These are phyloP conservation scores for Lynx canadensis DNA, from an alignment of 2,113 vertebrate species.

Conservation along the genomic window DNA sequence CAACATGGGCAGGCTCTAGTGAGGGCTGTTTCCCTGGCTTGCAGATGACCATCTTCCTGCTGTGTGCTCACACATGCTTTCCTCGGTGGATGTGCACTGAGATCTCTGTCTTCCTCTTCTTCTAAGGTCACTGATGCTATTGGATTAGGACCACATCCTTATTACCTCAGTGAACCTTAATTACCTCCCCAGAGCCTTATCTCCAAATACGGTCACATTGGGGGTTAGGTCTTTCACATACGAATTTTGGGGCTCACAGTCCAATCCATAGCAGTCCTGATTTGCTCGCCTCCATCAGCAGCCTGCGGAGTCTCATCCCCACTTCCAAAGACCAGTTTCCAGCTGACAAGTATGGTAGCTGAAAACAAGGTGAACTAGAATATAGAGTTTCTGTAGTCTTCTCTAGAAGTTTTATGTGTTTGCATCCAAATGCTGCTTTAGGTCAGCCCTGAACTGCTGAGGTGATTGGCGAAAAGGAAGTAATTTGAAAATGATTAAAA, in stretches of 20 bases:
- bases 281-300: not conserved
- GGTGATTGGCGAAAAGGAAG: not conserved
- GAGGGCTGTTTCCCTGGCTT: not conserved
- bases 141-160: not conserved
- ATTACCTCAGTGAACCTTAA: not conserved
- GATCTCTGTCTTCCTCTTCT: not conserved
- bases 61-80: not conserved
- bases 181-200: not conserved
- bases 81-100: not conserved
- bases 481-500: slow-evolving; percentile 21
- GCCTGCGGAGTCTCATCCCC: not conserved
- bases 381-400: not conserved
- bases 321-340: not conserved
- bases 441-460: not conserved
- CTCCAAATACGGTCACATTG: not conserved
- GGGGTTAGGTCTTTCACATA: not conserved
- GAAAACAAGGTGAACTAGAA: not conserved
- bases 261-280: not conserved
- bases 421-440: not conserved
- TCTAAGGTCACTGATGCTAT: not conserved
- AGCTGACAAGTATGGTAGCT: not conserved
- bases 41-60: not conserved
- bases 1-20: not conserved
- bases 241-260: not conserved
- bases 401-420: not conserved